Conservation (phyloP, 2,888 invertebrate genomes). For the Camponotus fellah region DNA sequence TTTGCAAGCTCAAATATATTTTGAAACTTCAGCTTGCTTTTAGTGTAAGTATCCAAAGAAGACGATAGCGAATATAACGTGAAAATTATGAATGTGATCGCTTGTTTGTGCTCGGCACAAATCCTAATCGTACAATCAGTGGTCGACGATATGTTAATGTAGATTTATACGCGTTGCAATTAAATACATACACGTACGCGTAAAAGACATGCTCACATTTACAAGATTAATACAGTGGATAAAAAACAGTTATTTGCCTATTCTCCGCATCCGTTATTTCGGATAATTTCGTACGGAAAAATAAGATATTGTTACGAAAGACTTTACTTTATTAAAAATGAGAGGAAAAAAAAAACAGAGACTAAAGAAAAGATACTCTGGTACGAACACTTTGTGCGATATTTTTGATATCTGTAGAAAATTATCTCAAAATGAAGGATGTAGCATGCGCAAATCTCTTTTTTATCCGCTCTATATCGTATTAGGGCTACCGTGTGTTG, state of each 20-base stretch:
- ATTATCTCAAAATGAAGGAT: not conserved
- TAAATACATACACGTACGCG: slow-evolving; percentile 34
- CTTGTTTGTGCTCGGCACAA: slow-evolving; percentile 78
- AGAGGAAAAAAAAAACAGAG: not conserved
- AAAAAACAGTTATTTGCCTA: slow-evolving; percentile 3
- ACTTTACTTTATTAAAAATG: not conserved
- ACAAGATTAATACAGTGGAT: slow-evolving; percentile 24
- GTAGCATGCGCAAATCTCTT: slow-evolving; percentile 19
- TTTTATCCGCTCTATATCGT: slow-evolving; percentile 2
- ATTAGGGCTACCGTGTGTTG: slow-evolving; percentile 15
- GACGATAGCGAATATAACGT: slow-evolving; percentile 43
- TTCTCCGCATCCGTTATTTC: not conserved
- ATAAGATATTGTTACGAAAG: not conserved
- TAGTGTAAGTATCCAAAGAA: slow-evolving; percentile 3
- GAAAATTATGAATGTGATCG: slow-evolving; percentile 77
- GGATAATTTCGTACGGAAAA: slow-evolving; percentile 9
- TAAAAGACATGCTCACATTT: slow-evolving; percentile 49
- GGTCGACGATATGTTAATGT: slow-evolving; percentile 72
- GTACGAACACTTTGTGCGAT: not conserved
- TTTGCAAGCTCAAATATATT: slow-evolving; percentile 25
- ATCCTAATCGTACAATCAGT: slow-evolving; percentile 82
- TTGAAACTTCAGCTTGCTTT: slow-evolving; percentile 30
- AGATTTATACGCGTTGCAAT: slow-evolving; percentile 40
- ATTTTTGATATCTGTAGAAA: not conserved
- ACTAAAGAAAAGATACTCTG: not conserved